Percentiles rank a stretch among this genome's conserved stretches.
phyloP scores from a whole-genome alignment of 1,140 invertebrate genomes.

The Pseudomyrmex pallidus region DNA sequence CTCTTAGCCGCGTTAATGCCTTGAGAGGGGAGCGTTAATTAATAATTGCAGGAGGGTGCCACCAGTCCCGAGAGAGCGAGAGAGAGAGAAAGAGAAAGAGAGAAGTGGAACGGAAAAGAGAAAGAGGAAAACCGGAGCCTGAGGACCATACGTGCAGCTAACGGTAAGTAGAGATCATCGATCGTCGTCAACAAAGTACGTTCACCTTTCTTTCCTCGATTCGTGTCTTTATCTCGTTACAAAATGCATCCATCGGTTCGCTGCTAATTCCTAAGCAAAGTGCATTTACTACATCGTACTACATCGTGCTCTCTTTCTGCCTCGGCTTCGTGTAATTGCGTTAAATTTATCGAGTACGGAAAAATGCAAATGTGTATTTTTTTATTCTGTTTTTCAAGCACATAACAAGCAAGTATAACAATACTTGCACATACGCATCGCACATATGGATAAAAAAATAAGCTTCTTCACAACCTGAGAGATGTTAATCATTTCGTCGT shows the following conservation, averaged over 20 bases:
- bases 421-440: too few species aligned
- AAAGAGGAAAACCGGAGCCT: constrained; percentile 36
- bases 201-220: constrained; percentile 58
- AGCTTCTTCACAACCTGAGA: not conserved
- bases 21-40: constrained; percentile 84
- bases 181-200: constrained; percentile 64
- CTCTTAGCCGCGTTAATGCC: constrained; percentile 84
- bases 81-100: constrained; percentile 34
- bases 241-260: constrained; percentile 49
- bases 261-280: constrained; percentile 43
- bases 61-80: constrained; percentile 71
- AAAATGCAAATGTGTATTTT: not conserved
- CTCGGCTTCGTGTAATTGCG: not conserved
- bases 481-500: not conserved
- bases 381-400: too few species aligned
- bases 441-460: not conserved
- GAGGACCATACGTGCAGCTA: constrained; percentile 67
- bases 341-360: constrained; percentile 4
- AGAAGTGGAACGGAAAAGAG: constrained; percentile 28
- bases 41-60: constrained; percentile 83
- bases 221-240: constrained; percentile 57
- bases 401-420: too few species aligned
- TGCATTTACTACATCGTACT: constrained; percentile 30
- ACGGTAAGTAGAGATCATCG: constrained; percentile 65
- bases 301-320: not conserved